Conservation (phyloP, 2,797 vertebrate species). For the Tympanoctomys barrerae region DNA sequence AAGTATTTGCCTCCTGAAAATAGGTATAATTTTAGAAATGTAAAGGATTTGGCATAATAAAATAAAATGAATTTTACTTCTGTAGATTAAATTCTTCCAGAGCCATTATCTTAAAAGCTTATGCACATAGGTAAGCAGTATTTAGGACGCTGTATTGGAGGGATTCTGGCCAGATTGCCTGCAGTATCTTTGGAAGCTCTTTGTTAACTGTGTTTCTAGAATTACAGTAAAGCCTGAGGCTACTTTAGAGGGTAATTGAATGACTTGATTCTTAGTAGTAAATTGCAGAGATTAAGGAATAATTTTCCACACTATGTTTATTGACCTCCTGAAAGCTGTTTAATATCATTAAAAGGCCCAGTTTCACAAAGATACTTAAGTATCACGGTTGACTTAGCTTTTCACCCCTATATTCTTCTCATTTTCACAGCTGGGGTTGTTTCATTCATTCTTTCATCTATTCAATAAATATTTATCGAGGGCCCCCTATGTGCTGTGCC, state of each 20-base stretch:
- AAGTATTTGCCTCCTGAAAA: neutral
- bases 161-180: slow-evolving; percentile 13
- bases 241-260: slow-evolving; percentile 63
- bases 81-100: neutral
- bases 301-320: slow-evolving; percentile 66
- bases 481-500: neutral
- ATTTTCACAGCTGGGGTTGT: neutral
- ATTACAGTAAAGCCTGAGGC: slow-evolving; percentile 54
- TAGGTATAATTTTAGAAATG: slow-evolving; percentile 31
- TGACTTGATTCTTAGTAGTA: slow-evolving; percentile 63
- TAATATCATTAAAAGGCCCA: slow-evolving; percentile 56
- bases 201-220: slow-evolving; percentile 58
- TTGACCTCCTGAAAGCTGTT: slow-evolving; percentile 70
- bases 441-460: slow-evolving; percentile 40
- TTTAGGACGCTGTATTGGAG: neutral
- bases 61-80: neutral
- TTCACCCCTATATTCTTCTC: neutral
- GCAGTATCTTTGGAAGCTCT: slow-evolving; percentile 31
- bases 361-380: slow-evolving; percentile 26
- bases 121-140: neutral
- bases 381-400: slow-evolving; percentile 43
- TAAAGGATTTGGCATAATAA: neutral
- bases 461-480: slow-evolving; percentile 37
- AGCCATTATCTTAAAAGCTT: neutral
- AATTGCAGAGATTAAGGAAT: slow-evolving; percentile 73